phyloP scores from a whole-genome alignment of 2,113 vertebrate species.

The Pycnonotus jocosus region DNA sequence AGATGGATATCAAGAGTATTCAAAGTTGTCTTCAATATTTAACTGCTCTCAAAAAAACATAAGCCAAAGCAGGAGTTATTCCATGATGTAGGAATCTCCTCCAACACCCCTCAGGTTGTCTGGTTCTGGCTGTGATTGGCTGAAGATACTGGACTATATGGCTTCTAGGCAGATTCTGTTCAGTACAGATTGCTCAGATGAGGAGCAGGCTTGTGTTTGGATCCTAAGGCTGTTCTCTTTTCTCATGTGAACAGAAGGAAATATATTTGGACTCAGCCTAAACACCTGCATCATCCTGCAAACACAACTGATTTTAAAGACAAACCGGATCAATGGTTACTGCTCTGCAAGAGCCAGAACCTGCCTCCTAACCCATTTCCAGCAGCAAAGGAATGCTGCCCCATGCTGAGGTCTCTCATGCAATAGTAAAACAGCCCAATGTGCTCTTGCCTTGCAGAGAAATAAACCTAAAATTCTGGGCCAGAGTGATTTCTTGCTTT shows the following conservation, averaged over 20 bases:
- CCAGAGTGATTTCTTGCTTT: background rate
- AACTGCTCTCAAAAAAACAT: background rate
- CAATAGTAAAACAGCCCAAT: rapidly evolving
- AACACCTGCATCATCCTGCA: background rate
- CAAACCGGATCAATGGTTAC: background rate
- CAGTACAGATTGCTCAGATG: background rate
- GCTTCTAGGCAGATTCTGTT: background rate
- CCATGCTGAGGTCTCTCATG: background rate
- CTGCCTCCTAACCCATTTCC: background rate
- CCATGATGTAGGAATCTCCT: background rate
- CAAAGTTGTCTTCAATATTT: background rate
- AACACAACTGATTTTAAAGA: background rate
- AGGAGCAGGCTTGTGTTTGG: background rate
- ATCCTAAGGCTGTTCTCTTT: background rate
- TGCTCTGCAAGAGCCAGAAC: background rate
- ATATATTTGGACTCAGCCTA: background rate
- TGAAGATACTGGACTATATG: background rate
- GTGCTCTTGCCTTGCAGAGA: background rate
- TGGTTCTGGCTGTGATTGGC: background rate
- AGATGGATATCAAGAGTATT: background rate
- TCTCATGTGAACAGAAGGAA: background rate
- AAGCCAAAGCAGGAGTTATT: background rate
- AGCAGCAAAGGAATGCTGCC: background rate
- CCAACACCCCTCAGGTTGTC: background rate
- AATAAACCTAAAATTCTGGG: background rate